Conservation (phyloP, 2,797 vertebrate species). For the Setipinna tenuifilis region DNA sequence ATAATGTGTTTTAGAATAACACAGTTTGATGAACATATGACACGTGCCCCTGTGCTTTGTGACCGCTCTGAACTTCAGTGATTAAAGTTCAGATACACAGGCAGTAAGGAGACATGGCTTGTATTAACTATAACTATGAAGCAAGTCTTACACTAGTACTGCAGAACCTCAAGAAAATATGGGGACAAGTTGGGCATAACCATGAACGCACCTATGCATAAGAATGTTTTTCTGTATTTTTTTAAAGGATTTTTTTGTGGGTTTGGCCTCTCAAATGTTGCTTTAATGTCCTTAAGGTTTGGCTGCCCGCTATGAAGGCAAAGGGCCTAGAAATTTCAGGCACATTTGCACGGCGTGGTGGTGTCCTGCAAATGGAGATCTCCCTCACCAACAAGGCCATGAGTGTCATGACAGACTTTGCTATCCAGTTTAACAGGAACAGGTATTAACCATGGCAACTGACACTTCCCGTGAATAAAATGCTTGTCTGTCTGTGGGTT, state of each 20-base stretch:
- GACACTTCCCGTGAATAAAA: background rate
- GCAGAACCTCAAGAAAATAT: too few species aligned
- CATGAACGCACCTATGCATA: background rate
- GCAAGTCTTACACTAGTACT: too few species aligned
- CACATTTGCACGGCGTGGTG: slow-evolving; percentile 89
- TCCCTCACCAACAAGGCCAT: slow-evolving; percentile 94
- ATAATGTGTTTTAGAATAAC: too few species aligned
- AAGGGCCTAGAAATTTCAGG: slow-evolving; percentile 96
- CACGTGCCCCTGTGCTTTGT: too few species aligned
- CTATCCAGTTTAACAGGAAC: slow-evolving; percentile 98
- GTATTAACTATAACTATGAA: too few species aligned
- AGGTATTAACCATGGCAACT: slow-evolving; percentile 75
- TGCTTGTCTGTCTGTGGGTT: too few species aligned
- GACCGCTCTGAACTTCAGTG: too few species aligned
- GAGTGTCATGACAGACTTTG: slow-evolving; percentile 96
- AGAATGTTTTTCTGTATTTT: background rate
- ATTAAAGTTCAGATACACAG: too few species aligned
- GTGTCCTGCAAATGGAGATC: slow-evolving; percentile 94
- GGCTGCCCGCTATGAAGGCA: slow-evolving; percentile 96
- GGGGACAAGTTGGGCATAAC: too few species aligned
- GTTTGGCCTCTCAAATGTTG: background rate
- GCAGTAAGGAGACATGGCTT: too few species aligned
- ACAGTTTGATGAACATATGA: too few species aligned
- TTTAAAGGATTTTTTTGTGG: background rate
- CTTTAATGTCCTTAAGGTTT: slow-evolving; percentile 75